Evolutionary conservation across 2,888 invertebrate genomes (phyloP), one percentile per base, ranked within the genome.

Genomic region (Plemyria rubiginata): DNA sequence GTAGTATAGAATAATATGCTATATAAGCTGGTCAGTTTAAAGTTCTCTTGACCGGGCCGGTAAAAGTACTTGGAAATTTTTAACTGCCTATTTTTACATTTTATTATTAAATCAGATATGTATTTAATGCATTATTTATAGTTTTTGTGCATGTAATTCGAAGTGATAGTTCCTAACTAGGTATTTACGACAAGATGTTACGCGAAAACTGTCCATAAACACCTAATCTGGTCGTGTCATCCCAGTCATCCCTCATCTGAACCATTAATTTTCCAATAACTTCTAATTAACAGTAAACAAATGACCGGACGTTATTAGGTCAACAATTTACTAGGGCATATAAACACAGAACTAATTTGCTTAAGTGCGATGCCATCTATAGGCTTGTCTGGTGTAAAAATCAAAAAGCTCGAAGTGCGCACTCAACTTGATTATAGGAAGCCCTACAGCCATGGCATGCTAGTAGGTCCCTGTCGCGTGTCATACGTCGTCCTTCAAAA

Each of bases 341-440:
- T 65, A 65, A 60, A 66, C 54, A 63, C 55, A 28, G 59, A 67
- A 65, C 59, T 55, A 70, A 70, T 71, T 68, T 61, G 36, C 9
- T 36, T 62, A 56, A 88, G 87, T 87, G 84, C 79, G 75, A 79
- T 79, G 77, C 80, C 85, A 88, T 88, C 82, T 77, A 55, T 54
- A 54, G 72, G 75, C 77, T 84, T 84, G 84, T 82, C 80, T 80
- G 73, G 73, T 75, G 77, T 81, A 85, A 81, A 85, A 88, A 90
- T 89, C 85, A 87, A 90, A 90, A 90, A 84, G 67, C 60, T 62
- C 82, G 81, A 82, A 74, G 74, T 81, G 79, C 83, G 82, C 87
- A 92, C 90, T 93, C 93, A 93, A 94, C 90, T 92, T 93, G 90
- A 93, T 93, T 93, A 91, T 89, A 82, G 77, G 85, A 86, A 84